These are phyloP conservation scores for Onychomys leucogaster DNA, from an alignment of 2,797 vertebrate genomes.

Conservation along the genomic window DNA sequence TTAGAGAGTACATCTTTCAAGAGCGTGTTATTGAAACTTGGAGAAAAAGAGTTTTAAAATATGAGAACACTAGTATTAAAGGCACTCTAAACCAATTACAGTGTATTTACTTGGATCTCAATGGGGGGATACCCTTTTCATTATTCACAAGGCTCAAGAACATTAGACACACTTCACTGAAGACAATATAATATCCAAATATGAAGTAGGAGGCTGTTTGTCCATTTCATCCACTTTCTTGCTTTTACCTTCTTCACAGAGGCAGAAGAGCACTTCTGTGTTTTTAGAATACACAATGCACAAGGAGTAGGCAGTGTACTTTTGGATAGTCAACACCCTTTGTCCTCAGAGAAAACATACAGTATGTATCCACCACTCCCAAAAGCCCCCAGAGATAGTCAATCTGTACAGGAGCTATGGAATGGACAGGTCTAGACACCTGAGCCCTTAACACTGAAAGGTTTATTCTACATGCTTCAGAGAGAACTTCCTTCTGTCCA, in stretches of 20 bases:
- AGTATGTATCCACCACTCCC: neutral
- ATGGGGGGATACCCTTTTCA: conserved; percentile 78
- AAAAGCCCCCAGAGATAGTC: neutral
- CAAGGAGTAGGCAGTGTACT: conserved; percentile 70
- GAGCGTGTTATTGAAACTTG: conserved; percentile 82
- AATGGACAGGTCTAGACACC: neutral
- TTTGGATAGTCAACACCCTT: conserved; percentile 71
- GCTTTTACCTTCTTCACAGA: conserved; percentile 68
- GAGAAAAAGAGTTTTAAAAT: conserved; percentile 79
- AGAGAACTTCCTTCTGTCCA: neutral
- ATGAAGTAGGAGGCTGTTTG: conserved; percentile 69
- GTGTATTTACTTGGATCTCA: conserved; percentile 81
- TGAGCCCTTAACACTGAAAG: neutral
- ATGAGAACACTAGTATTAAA: conserved; percentile 82
- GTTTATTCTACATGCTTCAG: neutral
- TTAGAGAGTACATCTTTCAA: conserved; percentile 82
- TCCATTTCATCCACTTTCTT: conserved; percentile 75
- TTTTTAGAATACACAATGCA: conserved; percentile 71
- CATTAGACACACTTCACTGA: conserved; percentile 74
- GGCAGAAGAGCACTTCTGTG: conserved; percentile 76
- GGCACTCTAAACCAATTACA: conserved; percentile 82
- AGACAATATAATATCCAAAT: conserved; percentile 74
- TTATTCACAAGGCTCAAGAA: conserved; percentile 74
- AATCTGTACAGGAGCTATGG: neutral
- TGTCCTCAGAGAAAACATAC: conserved; percentile 48